Conservation (phyloP, 1,140 invertebrate species). For the Orussus abietinus region DNA sequence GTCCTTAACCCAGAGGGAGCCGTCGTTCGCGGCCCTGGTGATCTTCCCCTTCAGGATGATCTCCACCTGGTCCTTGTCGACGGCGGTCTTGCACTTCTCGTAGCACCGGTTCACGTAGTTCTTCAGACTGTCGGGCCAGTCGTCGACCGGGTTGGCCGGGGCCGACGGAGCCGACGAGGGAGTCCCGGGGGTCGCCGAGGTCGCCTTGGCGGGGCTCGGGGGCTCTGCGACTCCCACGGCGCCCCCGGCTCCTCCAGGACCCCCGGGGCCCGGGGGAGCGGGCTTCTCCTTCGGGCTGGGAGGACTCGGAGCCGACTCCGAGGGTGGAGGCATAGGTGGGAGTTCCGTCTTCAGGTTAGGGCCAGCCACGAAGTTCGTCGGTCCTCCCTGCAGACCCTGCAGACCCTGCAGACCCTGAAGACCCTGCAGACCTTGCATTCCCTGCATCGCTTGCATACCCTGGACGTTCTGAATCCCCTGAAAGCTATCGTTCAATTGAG, state of each 20-base stretch:
- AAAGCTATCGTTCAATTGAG: constrained; percentile 55
- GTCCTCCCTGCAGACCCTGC: no score
- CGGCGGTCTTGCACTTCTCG: constrained; percentile 77
- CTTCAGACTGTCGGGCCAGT: constrained; percentile 72
- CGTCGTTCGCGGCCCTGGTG: constrained; percentile 79
- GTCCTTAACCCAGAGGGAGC: constrained; percentile 81
- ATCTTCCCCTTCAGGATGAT: constrained; percentile 91
- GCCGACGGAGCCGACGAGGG: constrained; percentile 29
- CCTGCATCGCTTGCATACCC: no score
- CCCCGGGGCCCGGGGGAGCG: constrained; percentile 52
- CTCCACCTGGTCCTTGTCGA: constrained; percentile 91
- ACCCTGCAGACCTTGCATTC: no score
- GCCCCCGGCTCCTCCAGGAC: constrained; percentile 13
- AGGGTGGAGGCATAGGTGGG: constrained; percentile 59
- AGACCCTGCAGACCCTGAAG: no score
- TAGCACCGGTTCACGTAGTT: constrained; percentile 90
- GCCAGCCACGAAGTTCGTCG: constrained; percentile 28
- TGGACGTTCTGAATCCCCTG: constrained; percentile 44
- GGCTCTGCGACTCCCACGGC: not conserved
- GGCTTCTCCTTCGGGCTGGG: constrained; percentile 49
- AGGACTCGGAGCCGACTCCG: constrained; percentile 51
- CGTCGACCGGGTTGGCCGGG: constrained; percentile 46
- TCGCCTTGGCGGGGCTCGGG: constrained; percentile 19
- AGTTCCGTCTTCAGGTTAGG: constrained; percentile 35
- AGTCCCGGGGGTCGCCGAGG: constrained; percentile 30